Conservation (phyloP, 2,888 invertebrate species). For the Miltochrista miniata region DNA sequence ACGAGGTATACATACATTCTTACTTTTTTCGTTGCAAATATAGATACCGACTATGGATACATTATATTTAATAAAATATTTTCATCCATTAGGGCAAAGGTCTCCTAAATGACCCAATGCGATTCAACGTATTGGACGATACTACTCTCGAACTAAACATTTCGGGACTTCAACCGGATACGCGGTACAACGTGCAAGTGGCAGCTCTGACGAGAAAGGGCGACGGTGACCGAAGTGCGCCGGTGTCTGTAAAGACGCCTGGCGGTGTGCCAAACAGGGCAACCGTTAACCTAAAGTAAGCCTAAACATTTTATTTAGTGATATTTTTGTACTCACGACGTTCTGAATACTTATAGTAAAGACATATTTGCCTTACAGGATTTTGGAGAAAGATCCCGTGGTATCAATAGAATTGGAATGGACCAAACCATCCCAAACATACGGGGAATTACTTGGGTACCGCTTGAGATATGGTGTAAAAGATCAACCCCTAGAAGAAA, state of each 20-base stretch:
- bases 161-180: slow-evolving; percentile 96
- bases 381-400: slow-evolving; percentile 93
- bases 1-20: slow-evolving; percentile 85
- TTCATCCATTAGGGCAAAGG: slow-evolving; percentile 85
- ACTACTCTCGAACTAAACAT: slow-evolving; percentile 91
- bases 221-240: slow-evolving; percentile 96
- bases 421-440: slow-evolving; percentile 94
- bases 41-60: slow-evolving; percentile 86
- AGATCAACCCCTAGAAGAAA: slow-evolving; percentile 90
- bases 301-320: slow-evolving; percentile 28
- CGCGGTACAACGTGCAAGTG: slow-evolving; percentile 96
- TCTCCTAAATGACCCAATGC: slow-evolving; percentile 93
- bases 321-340: slow-evolving; percentile 4
- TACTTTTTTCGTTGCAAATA: no score
- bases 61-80: background rate
- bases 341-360: slow-evolving; percentile 2
- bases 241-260: slow-evolving; percentile 94
- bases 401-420: slow-evolving; percentile 96
- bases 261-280: slow-evolving; percentile 96
- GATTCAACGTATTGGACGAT: slow-evolving; percentile 93
- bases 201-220: slow-evolving; percentile 98
- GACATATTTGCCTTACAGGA: slow-evolving; percentile 76
- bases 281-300: slow-evolving; percentile 90
- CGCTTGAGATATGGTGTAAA: slow-evolving; percentile 93
- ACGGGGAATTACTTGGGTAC: slow-evolving; percentile 94